Evolutionary conservation across 37 sponge, comb jelly and placozoan species (phyloP), one percentile per base, ranked within the genome.

Genomic region (Agelas oroides): DNA sequence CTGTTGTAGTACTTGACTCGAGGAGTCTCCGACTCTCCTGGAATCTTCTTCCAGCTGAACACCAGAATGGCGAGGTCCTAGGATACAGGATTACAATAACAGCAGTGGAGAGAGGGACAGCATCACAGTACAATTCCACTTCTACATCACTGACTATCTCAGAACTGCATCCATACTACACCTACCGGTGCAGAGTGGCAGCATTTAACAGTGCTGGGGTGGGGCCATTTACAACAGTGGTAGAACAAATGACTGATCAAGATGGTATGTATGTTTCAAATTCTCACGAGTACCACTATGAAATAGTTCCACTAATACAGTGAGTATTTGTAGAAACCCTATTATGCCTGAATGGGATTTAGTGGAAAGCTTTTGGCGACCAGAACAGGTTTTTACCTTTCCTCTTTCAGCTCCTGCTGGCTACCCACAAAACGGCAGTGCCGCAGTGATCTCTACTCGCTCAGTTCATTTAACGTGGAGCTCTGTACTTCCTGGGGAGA

Each of bases 121-220:
- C 3, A 8, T 12, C 8, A 8, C 46, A 46, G 46, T 23, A 32
- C 8, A 46, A 46, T 46, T 46, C 46, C 46, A 46, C 46, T 46
- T 8, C 6, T 8, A 46, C 46, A 46, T 46, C 46, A 46, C 3
- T 46, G 46, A 46, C 46, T 46, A 8, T 8, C 46, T 46, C 23
- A 53, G 16, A 54, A 5, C 63, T 86, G 34, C 86, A 78, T 39
- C 86, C 86, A 32, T 86, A 53, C 79, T 78, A 86, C 59, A 39
- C 23, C 37, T 86, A 86, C 63, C 53, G 60, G 36, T 72, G 68
- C 28, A 77, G 33, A 28, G 39, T 86, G 28, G 79, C 86, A 59
- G 86, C 86, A 16, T 55, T 64, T 46, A 86, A 55, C 53, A 30
- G 34, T n/a, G 58, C 38, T 27, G 84, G 84, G 53, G 53, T 27